Evolutionary conservation across 2,888 invertebrate species (phyloP).

Genomic region (Podotricha telesiphe): DNA sequence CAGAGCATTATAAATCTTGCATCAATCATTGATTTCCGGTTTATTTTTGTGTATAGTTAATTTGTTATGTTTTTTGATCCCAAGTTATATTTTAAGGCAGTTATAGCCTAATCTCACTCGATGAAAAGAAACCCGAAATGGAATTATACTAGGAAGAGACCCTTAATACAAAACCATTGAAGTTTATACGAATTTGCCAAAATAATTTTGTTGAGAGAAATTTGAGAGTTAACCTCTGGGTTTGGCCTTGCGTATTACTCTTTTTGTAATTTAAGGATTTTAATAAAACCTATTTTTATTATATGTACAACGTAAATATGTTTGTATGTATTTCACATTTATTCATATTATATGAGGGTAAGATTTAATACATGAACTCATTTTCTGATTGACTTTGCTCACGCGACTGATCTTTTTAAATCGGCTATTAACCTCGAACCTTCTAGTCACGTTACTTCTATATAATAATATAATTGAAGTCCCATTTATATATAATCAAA

Average conservation of each 20-base stretch:
- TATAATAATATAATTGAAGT: too few species aligned
- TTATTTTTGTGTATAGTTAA: background rate
- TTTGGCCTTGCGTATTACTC: constrained; percentile 18
- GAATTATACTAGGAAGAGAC: constrained; percentile 36
- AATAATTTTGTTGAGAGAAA: constrained; percentile 31
- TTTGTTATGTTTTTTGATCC: constrained; percentile 18
- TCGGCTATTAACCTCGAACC: background rate
- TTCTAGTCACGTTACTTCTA: too few species aligned
- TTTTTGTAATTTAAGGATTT: constrained; percentile 15
- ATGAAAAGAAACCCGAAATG: constrained; percentile 38
- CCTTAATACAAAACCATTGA: constrained; percentile 38
- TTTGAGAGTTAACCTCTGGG: constrained; percentile 4
- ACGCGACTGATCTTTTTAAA: background rate
- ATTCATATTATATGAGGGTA: background rate
- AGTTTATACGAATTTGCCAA: constrained; percentile 27
- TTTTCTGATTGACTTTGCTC: background rate
- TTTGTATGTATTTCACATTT: background rate
- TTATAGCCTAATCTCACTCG: constrained; percentile 38
- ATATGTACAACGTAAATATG: background rate
- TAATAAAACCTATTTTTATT: constrained; percentile 7
- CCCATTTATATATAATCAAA: too few species aligned
- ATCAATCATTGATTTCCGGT: background rate
- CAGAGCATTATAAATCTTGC: background rate
- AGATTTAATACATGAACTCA: background rate
- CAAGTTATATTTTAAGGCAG: constrained; percentile 28